Conservation (phyloP, 30 jellyfish, hydroid and myxozoan species). For the Nemopilema nomurai region DNA sequence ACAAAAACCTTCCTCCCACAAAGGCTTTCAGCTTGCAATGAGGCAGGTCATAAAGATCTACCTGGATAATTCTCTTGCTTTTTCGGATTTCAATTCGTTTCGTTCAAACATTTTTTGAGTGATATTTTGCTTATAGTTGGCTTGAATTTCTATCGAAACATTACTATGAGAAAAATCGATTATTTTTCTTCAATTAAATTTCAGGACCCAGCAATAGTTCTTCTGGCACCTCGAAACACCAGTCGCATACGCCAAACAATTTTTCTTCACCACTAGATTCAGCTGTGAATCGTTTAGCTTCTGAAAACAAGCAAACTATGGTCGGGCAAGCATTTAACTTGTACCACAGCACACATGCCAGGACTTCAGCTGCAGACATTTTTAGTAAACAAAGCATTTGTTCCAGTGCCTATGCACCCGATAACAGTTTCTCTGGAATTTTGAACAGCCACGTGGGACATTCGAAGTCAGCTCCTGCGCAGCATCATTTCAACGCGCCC, state of each 20-base stretch:
- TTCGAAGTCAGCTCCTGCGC: constrained; percentile 16
- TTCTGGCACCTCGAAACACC: not conserved
- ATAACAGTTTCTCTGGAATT: constrained; percentile 5
- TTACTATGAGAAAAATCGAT: not conserved
- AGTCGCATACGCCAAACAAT: not conserved
- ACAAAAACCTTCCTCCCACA: no score
- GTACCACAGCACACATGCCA: not conserved
- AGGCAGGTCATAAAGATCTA: no score
- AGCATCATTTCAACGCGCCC: constrained; percentile 7
- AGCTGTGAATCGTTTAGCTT: not conserved
- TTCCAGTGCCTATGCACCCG: not conserved
- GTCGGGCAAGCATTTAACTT: not conserved
- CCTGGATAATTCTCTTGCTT: no score
- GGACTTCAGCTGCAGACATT: not conserved
- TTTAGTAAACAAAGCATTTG: not conserved
- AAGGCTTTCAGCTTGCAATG: no score
- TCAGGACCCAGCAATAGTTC: not conserved
- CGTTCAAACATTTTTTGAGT: no score
- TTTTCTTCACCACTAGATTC: not conserved
- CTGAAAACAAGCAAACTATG: not conserved
- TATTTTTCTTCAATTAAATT: not conserved
- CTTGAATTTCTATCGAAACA: not conserved
- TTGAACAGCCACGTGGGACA: not conserved
- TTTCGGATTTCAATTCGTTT: no score
- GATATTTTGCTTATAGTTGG: no score